A percentile compares a stretch with the other conserved stretches of the same genome.
Conservation (phyloP, 2,888 invertebrate species). For the Nymphalis polychloros region DNA sequence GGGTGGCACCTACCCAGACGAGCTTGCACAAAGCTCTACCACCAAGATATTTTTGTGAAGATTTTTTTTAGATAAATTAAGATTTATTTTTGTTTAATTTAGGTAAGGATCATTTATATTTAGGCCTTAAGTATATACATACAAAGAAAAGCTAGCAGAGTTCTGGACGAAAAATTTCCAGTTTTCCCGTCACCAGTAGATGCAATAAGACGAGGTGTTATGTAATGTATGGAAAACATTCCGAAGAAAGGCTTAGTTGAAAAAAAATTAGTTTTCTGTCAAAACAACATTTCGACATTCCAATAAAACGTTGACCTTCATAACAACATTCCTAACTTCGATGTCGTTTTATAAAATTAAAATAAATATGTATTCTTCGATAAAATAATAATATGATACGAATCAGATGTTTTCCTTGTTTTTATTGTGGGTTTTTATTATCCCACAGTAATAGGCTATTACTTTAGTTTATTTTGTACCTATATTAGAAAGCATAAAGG, state of each 20-base stretch:
- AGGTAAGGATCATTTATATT: too few species aligned
- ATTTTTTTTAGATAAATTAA: too few species aligned
- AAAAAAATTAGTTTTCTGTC: not conserved
- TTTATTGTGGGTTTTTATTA: not conserved
- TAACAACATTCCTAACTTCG: conserved; percentile 9
- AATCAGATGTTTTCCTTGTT: conserved; percentile 13
- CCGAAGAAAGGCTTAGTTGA: too few species aligned
- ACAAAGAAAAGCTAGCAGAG: too few species aligned
- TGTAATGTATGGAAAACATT: not conserved
- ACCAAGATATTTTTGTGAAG: too few species aligned
- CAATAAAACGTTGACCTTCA: not conserved
- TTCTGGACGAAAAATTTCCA: too few species aligned
- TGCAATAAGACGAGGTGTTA: too few species aligned
- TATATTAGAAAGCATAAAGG: conserved; percentile 41
- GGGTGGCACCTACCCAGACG: too few species aligned
- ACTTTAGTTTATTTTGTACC: conserved; percentile 39
- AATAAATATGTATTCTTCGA: not conserved
- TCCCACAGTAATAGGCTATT: conserved; percentile 27
- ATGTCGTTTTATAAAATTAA: conserved; percentile 9
- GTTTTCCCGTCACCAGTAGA: too few species aligned
- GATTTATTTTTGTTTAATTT: too few species aligned
- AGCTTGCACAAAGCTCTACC: too few species aligned
- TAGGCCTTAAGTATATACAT: too few species aligned
- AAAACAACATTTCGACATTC: not conserved
- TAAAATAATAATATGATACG: not conserved